A percentile compares a stretch with the other conserved stretches of the same genome.
Evolutionary conservation across 1,140 invertebrate genomes (phyloP).

Genomic region (Chrysomallon squamiferum): DNA sequence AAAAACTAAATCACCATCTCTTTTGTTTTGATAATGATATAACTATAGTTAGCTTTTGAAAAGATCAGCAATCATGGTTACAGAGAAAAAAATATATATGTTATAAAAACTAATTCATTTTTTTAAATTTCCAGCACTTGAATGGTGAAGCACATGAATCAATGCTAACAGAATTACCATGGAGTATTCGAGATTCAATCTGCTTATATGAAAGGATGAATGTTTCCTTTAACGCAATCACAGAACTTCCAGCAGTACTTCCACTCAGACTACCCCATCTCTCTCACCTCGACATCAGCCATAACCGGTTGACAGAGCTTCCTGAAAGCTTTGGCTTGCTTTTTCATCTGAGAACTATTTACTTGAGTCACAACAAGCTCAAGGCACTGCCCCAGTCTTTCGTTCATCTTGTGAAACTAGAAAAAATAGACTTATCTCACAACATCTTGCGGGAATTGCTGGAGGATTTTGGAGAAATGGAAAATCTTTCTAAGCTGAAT

Average conservation of each 20-base stretch:
- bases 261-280: slow-evolving; percentile 61
- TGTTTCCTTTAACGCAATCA: slow-evolving; percentile 53
- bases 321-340: slow-evolving; percentile 61
- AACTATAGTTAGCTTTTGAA: too few species aligned
- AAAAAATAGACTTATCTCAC: slow-evolving; percentile 59
- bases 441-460: slow-evolving; percentile 57
- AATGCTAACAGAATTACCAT: slow-evolving; percentile 52
- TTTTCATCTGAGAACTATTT: slow-evolving; percentile 57
- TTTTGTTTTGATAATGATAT: too few species aligned
- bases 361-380: slow-evolving; percentile 54
- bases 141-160: slow-evolving; percentile 42
- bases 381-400: slow-evolving; percentile 50
- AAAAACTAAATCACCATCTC: too few species aligned
- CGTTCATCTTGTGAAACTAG: slow-evolving; percentile 54
- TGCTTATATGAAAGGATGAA: slow-evolving; percentile 56
- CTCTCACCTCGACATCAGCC: slow-evolving; percentile 56
- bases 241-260: slow-evolving; percentile 56
- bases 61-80: too few species aligned
- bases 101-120: too few species aligned
- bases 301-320: slow-evolving; percentile 53
- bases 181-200: slow-evolving; percentile 50
- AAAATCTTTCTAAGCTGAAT: slow-evolving; percentile 55
- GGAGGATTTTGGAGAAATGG: slow-evolving; percentile 54
- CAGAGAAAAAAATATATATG: too few species aligned
- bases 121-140: slow-evolving; percentile 49